Evolutionary conservation across 2,113 vertebrate species (phyloP).

Genomic region (Sander vitreus): DNA sequence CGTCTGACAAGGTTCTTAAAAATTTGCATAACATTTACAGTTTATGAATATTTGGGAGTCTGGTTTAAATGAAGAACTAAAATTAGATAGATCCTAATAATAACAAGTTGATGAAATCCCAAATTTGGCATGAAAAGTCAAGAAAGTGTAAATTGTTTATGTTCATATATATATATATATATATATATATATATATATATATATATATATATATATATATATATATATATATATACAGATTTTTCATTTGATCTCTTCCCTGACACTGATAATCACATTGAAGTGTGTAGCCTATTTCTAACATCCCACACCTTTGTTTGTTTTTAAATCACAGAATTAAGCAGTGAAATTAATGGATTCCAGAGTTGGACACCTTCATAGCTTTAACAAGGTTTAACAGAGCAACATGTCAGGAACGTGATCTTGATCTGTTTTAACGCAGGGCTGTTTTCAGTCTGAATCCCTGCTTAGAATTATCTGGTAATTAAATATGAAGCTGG

Average conservation of each 20-base stretch:
- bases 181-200: neutral
- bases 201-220: neutral
- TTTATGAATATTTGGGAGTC: slow-evolving; percentile 18
- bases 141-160: slow-evolving; percentile 16
- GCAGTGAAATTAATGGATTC: slow-evolving; percentile 42
- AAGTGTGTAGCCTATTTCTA: slow-evolving; percentile 53
- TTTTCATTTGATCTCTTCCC: slow-evolving; percentile 22
- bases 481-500: neutral
- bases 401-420: neutral
- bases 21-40: slow-evolving; percentile 3
- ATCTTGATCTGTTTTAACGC: neutral
- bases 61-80: neutral
- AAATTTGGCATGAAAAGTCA: slow-evolving; percentile 4
- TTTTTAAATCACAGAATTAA: slow-evolving; percentile 40
- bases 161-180: neutral
- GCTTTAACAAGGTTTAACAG: slow-evolving; percentile 10
- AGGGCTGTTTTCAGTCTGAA: neutral
- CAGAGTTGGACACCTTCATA: slow-evolving; percentile 24
- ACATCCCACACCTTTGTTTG: slow-evolving; percentile 42
- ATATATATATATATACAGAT: neutral
- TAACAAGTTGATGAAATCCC: slow-evolving; percentile 2
- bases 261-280: slow-evolving; percentile 57
- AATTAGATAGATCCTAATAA: neutral
- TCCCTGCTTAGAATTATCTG: neutral
- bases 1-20: slow-evolving; percentile 8